phyloP scores from a whole-genome alignment of 2,888 invertebrate genomes.

The Meiosimyza platycephala region DNA sequence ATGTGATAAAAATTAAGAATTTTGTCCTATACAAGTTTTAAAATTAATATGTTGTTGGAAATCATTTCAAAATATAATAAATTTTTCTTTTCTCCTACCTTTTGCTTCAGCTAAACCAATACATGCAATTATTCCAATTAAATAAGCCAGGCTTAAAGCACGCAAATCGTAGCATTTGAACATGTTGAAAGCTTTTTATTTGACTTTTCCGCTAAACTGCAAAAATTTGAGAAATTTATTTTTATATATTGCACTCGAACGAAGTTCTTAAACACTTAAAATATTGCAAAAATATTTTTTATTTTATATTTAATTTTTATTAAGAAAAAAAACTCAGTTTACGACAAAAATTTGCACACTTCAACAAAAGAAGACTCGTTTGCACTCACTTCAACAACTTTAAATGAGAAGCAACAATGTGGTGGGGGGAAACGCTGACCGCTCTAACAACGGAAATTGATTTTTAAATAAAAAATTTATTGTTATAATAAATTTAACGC shows the following conservation, averaged over 20 bases:
- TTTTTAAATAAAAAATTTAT: background rate
- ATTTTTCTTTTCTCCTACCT: constrained; percentile 14
- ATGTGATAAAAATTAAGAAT: no score
- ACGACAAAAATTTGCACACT: no score
- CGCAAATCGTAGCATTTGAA: constrained; percentile 13
- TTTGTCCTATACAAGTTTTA: no score
- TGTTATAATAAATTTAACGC: background rate
- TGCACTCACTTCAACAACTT: background rate
- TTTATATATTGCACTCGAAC: no score
- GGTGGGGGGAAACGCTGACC: no score
- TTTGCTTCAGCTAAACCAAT: constrained; percentile 18
- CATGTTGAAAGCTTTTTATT: background rate
- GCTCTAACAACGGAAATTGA: no score
- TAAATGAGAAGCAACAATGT: no score
- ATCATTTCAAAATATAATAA: background rate
- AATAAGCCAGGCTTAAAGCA: constrained; percentile 13
- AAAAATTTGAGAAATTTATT: no score
- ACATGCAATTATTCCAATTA: constrained; percentile 9
- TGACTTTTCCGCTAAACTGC: background rate
- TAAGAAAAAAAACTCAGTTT: background rate
- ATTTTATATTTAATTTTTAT: background rate
- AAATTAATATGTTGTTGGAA: no score
- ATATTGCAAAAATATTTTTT: background rate
- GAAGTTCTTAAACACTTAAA: background rate
- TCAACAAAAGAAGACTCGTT: background rate